Evolutionary conservation across 2,888 invertebrate species (phyloP).

Genomic region (Beris chalybata): DNA sequence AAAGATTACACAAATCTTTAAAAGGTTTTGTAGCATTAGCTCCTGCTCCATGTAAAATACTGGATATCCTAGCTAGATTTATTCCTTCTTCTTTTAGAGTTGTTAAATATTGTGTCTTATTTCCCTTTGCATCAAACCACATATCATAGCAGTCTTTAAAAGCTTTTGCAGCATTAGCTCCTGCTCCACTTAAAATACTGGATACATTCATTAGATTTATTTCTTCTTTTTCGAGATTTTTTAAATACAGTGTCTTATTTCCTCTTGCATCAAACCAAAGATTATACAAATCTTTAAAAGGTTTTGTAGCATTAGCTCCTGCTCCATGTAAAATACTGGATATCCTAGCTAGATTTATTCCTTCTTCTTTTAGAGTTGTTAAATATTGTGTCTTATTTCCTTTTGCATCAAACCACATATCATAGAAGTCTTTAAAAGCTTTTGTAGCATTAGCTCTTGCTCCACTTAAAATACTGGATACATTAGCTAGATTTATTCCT

Average conservation of each 20-base stretch:
- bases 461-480: constrained; percentile 39
- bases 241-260: constrained; percentile 21
- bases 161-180: constrained; percentile 41
- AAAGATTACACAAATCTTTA: no score
- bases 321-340: constrained; percentile 27
- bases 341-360: constrained; percentile 12
- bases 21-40: no score
- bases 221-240: constrained; percentile 11
- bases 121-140: constrained; percentile 41
- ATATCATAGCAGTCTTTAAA: constrained; percentile 43
- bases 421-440: constrained; percentile 45
- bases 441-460: constrained; percentile 34
- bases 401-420: constrained; percentile 44
- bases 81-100: constrained; percentile 1
- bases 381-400: constrained; percentile 39
- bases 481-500: constrained; percentile 14
- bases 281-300: constrained; percentile 21
- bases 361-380: constrained; percentile 21
- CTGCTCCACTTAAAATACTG: constrained; percentile 40
- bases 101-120: constrained; percentile 10
- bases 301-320: constrained; percentile 35
- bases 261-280: constrained; percentile 30
- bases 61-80: neutral
- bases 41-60: constrained; percentile 39
- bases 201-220: constrained; percentile 14